These are phyloP conservation scores for Chloroceryle aenea DNA, from an alignment of 2,113 vertebrate genomes.

Conservation along the genomic window DNA sequence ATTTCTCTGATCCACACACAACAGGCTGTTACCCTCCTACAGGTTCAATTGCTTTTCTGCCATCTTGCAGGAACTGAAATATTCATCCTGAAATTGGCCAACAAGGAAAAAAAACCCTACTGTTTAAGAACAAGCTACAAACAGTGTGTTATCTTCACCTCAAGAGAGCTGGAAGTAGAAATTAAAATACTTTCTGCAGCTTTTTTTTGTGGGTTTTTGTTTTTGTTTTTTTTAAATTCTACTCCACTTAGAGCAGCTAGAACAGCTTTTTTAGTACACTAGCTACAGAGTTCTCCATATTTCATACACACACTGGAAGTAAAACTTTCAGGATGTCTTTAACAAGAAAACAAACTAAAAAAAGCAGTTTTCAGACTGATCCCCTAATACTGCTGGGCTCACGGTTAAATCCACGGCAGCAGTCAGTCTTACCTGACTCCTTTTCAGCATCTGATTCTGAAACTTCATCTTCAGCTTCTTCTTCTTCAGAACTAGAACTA, in stretches of 20 bases:
- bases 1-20: not conserved
- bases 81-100: not conserved
- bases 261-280: not conserved
- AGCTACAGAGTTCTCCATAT: not conserved
- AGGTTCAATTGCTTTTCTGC: not conserved
- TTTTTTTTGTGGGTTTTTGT: no score
- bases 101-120: not conserved
- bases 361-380: not conserved
- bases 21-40: not conserved
- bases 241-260: not conserved
- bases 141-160: not conserved
- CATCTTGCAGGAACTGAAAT: not conserved
- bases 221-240: not conserved
- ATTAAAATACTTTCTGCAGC: not conserved
- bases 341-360: not conserved
- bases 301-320: not conserved
- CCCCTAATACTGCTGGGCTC: not conserved
- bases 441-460: constrained; percentile 81
- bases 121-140: not conserved
- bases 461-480: constrained; percentile 80
- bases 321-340: not conserved
- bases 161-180: not conserved
- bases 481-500: constrained; percentile 81
- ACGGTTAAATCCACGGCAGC: not conserved
- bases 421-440: constrained; percentile 71